Evolutionary conservation across 2,888 invertebrate species (phyloP).

Genomic region (Mycalesis mineus): DNA sequence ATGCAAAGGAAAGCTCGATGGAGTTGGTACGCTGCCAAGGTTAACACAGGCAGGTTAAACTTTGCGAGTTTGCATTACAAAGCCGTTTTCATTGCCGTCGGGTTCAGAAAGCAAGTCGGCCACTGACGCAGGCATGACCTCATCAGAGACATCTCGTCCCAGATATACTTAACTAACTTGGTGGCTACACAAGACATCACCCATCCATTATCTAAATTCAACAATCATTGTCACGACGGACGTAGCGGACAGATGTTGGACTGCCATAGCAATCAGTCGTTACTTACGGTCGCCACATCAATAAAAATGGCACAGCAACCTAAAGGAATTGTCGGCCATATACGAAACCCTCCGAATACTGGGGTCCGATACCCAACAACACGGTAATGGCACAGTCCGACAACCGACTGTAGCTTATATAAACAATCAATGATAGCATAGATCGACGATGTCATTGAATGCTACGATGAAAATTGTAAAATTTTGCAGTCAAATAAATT

Average conservation of each 20-base stretch:
- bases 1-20: no score
- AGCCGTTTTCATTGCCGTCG: no score
- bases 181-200: no score
- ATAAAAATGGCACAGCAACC: slow-evolving; percentile 25
- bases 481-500: slow-evolving; percentile 24
- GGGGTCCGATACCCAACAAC: not conserved
- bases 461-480: slow-evolving; percentile 10
- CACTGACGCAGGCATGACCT: no score
- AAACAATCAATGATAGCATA: slow-evolving; percentile 35
- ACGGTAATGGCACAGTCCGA: slow-evolving; percentile 1
- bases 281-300: not conserved
- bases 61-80: no score
- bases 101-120: no score
- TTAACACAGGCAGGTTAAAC: no score
- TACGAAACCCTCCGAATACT: slow-evolving; percentile 12
- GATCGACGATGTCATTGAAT: slow-evolving; percentile 18
- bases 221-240: no score
- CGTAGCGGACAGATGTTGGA: not conserved
- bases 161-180: no score
- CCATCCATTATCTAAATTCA: no score
- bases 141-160: no score
- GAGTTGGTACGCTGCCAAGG: no score
- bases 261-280: not conserved
- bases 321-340: slow-evolving; percentile 20
- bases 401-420: slow-evolving; percentile 29